Base-by-base conservation (phyloP, 1,140 invertebrate genomes). In the Philopotamus ludificatus region DNA sequence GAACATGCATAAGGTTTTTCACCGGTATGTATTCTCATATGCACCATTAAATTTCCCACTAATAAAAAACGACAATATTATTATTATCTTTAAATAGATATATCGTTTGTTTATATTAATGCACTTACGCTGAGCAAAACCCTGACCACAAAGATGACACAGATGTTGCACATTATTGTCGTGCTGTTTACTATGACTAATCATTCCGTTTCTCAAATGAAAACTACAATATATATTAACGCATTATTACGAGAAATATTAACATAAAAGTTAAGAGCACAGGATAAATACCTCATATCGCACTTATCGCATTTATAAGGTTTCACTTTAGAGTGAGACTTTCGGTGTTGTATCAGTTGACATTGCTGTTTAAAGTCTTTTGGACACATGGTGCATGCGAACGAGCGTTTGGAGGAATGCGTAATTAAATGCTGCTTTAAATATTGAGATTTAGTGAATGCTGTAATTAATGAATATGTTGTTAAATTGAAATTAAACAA, bases 1-100 rank as follows among this genome's bases (percentile, higher is more conserved):
- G 80, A 75, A 66, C 81, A 83, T 65, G 80, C 75, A 71, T 81
- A 80, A 10, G 81, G 81, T 25, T 79, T 82, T 63, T 80, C 81
- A 42, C 79, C 82, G n/a, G 82, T 85, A 53, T 86, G 84, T 75
- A 65, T 63, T 1, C 68, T 60, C 66, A 72, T 67, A 63, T 73
- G 72, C 1, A 67, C 59, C 26, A 54, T 66, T 18, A 72, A 63
- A 45, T 72, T 70, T 8, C 51, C 57, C 25, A 72, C 74, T 39
- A 41, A 25, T 60, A 65, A 21, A 54, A 60, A 44, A 47, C 21
- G 34, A 34, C 15, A 25, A 41, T 10, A 44, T 59, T 44, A 15
- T 45, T 3, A 42, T 26, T 12, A 26, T 26, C 9, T 21, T 34
- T 45, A 16, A 8, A 44, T n/a, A 2, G 3, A 7, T 18, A 41